These are phyloP conservation scores for Phylloscopus whistleri DNA, from an alignment of 2,113 vertebrate species.

Conservation along the genomic window DNA sequence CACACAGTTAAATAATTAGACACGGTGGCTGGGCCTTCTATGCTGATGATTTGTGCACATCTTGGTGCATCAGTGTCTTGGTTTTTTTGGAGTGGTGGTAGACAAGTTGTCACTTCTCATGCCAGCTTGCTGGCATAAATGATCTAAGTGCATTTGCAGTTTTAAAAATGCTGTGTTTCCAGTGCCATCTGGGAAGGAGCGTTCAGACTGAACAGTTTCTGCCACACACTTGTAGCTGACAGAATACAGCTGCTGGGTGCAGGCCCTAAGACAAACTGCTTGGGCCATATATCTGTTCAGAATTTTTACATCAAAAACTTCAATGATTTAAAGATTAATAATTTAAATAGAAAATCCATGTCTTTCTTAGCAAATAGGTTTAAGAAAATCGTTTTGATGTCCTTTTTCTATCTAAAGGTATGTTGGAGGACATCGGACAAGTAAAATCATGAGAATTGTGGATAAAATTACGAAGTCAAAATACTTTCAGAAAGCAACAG, in stretches of 20 bases:
- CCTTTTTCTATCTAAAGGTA: constrained; percentile 74
- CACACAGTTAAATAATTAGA: background rate
- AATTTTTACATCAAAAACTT: background rate
- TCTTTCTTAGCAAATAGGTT: background rate
- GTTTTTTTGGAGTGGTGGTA: background rate
- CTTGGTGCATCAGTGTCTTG: background rate
- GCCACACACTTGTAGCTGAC: background rate
- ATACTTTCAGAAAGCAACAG: constrained; percentile 98
- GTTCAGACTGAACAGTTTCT: background rate
- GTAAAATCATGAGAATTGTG: constrained; percentile 99
- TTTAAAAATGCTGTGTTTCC: background rate
- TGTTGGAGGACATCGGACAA: constrained; percentile 88
- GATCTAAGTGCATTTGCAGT: background rate
- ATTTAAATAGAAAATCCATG: background rate
- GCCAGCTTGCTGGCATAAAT: background rate
- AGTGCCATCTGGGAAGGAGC: background rate
- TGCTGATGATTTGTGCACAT: background rate
- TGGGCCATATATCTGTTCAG: background rate
- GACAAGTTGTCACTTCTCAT: background rate
- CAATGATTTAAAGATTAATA: background rate
- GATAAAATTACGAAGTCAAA: constrained; percentile 99
- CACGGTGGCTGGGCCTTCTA: background rate
- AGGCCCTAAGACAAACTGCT: background rate
- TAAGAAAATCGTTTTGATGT: background rate
- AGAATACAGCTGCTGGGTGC: background rate